A percentile compares a stretch with the other conserved stretches of the same genome.
These are phyloP conservation scores for Sebastes schlegelii DNA, from an alignment of 2,113 vertebrate genomes.

Conservation along the genomic window DNA sequence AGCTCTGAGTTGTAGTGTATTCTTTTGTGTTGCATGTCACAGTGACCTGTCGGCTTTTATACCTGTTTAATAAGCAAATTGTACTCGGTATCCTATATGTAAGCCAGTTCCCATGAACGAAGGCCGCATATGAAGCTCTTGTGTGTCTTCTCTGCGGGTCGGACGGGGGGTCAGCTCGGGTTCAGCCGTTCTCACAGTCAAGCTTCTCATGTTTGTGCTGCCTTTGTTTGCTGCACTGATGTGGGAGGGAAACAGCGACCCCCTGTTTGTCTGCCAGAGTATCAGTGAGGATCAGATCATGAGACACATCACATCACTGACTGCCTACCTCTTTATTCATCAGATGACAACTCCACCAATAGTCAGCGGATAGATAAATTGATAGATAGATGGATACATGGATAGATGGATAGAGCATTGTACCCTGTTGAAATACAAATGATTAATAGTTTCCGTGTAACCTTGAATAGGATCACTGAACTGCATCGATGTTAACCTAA, in stretches of 20 bases:
- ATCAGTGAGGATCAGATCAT: constrained; percentile 61
- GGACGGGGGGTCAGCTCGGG: constrained; percentile 39
- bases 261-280: constrained; percentile 54
- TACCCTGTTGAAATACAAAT: not conserved
- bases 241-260: constrained; percentile 76
- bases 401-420: constrained; percentile 10
- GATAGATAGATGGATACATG: constrained; percentile 6
- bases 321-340: constrained; percentile 11
- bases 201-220: constrained; percentile 61
- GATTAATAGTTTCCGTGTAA: constrained; percentile 33
- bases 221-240: constrained; percentile 59
- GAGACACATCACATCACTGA: constrained; percentile 61
- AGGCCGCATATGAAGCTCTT: not conserved
- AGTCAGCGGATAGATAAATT: not conserved
- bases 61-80: not conserved
- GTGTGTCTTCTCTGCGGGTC: constrained; percentile 36
- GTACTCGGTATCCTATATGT: too few species aligned
- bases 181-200: constrained; percentile 49
- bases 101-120: constrained; percentile 2
- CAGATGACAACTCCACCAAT: not conserved
- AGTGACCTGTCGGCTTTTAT: not conserved
- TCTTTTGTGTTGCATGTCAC: not conserved
- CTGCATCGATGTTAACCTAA: constrained; percentile 31
- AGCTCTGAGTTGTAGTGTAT: not conserved
- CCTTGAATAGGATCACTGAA: constrained; percentile 21